These are phyloP conservation scores for Cottoperca gobio DNA, from an alignment of 2,797 vertebrate species.

Conservation along the genomic window DNA sequence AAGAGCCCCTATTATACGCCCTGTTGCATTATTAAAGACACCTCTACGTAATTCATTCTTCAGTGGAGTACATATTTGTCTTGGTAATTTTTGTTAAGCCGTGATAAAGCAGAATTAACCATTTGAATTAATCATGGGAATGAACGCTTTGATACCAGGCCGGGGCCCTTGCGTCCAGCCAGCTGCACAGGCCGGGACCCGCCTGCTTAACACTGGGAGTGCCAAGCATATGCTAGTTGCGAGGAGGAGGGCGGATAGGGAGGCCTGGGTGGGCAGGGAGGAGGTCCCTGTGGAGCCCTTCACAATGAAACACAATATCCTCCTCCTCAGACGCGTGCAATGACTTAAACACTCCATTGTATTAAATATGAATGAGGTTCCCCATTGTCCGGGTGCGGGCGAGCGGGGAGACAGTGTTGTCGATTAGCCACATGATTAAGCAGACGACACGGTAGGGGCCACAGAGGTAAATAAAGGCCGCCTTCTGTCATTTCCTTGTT, in stretches of 20 bases:
- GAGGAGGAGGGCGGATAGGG: constrained; percentile 79
- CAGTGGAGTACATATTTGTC: constrained; percentile 87
- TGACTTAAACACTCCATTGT: constrained; percentile 98
- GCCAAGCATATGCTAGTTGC: constrained; percentile 92
- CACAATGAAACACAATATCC: constrained; percentile 93
- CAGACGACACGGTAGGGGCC: constrained; percentile 94
- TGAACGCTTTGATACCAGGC: constrained; percentile 82
- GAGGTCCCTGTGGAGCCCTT: constrained; percentile 84
- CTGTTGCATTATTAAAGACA: constrained; percentile 86
- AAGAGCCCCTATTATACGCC: constrained; percentile 77
- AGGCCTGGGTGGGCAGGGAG: constrained; percentile 80
- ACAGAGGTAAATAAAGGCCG: constrained; percentile 94
- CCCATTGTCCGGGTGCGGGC: constrained; percentile 88
- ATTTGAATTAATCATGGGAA: constrained; percentile 91
- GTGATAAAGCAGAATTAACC: constrained; percentile 84
- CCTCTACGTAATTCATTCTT: constrained; percentile 82
- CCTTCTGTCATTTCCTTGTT: constrained; percentile 95
- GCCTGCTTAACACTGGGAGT: constrained; percentile 87
- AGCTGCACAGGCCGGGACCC: constrained; percentile 87
- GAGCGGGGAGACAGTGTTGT: constrained; percentile 87
- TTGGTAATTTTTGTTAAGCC: constrained; percentile 85
- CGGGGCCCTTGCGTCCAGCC: constrained; percentile 78
- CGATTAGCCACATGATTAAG: constrained; percentile 98
- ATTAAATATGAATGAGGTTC: constrained; percentile 94
- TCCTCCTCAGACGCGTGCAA: constrained; percentile 89